Evolutionary conservation across 2,888 invertebrate genomes (phyloP), one percentile per base, ranked within the genome.

Genomic region (Globia sparganii): DNA sequence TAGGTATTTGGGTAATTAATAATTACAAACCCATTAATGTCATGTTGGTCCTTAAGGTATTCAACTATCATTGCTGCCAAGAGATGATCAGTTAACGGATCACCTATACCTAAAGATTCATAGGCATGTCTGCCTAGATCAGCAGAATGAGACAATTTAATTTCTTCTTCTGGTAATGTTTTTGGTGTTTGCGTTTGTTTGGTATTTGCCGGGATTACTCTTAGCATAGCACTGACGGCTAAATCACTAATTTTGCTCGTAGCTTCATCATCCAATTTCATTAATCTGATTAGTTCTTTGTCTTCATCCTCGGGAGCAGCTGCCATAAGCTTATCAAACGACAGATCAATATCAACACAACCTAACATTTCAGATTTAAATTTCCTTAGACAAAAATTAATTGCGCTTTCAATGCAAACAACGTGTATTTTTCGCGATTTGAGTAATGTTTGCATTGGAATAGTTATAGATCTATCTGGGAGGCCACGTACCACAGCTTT

Each of bases 141-240:
- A 9, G 97, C 97, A 64, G 96, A 85, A 46, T 90, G 70, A 6
- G 97, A 97, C 53, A 97, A 90, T 53, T 86, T 87, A n/a, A 97
- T 94, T 85, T 97, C 97, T 90, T 97, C 97, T 88, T 97, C 96
- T 1, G 97, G 97, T 83, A 97, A 96, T 6, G 95, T 93, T 90
- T 96, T 97, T 37, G 97, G 97, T 25, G 97, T 97, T 93, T 97
- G 97, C 0, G 97, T 97, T 88, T 95, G 94, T 91, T 97, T 97
- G 40, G 92, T 87, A 87, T 96, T 96, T 25, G 93, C 91, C 31
- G 94, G 89, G 79, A 88, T 86, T 9, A 86, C 88, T 43, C 94
- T 93, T 49, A 92, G 84, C 87, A 93, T 89, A 62, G 90, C 76
- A 49, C 90, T 77, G 71, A 92, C 83, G 34, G 88, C 90, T 67